Base-by-base conservation (phyloP, 1,140 invertebrate genomes). In the Drosophila athabasca region DNA sequence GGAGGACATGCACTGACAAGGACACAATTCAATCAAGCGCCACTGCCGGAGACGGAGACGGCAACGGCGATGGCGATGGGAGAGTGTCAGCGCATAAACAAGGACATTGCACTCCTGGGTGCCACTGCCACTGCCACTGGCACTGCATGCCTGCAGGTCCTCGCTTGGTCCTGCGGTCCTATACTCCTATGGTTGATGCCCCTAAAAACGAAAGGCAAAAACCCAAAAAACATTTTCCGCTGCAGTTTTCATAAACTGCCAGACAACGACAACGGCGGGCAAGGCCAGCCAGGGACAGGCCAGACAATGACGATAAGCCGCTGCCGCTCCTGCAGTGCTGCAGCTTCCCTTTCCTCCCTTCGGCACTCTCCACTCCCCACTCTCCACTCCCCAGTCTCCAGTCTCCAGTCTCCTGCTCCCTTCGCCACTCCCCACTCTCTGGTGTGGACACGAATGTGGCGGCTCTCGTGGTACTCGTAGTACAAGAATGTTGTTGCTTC, bases 181-280 rank as follows among this genome's bases (percentile, higher is more conserved):
- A 5, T 24, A 6, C 9, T n/a, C 22, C 54, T 17, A 26, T 19
- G 29, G 43, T 43, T 50, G 31, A 31, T 64, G 8, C 26, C 15
- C 48, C 31, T 31, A 11, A 35, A 39, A 24, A 22, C 49, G 26
- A 43, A 49, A 6, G 45, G 22, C 54, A 54, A 52, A 69, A 57
- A 68, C 65, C 65, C 48, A 79, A 79, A 70, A 70, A 77, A 87
- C 66, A 84, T 85, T 84, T 76, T 57, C 77, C 62, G 69, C 59
- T 88, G 83, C 79, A 87, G 76, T 87, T 87, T 87, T 87, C 83
- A 87, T 87, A 87, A 87, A 83, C 75, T 88, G 83, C 39, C 71
- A 51, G 66, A 65, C 78, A 71, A 49, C 76, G 66, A 65, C 78
- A 71, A 49, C 76, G 48, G 13, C 70, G 73, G 9, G 11, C 35